Evolutionary conservation across 2,888 invertebrate species (phyloP), one percentile per base, ranked within the genome.

Genomic region (Drosophila meridiana): DNA sequence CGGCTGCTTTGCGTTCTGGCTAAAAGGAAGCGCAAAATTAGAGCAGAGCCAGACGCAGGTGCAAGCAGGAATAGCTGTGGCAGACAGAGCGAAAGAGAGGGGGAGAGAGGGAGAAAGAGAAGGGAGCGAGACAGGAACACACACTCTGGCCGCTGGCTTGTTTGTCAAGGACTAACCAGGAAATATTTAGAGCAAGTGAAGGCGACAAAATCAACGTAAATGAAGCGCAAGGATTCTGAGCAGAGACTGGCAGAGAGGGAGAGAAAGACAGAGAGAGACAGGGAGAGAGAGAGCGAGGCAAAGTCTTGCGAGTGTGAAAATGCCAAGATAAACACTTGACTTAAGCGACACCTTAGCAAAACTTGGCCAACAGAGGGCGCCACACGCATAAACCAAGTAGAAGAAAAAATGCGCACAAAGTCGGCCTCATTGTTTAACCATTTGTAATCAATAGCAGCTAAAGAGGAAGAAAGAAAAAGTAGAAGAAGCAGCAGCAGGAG

Each of bases 151-250:
- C 73, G 65, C 52, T 62, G 73, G 78, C 82, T 65, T 88, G 83
- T 83, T 83, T 82, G 86, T 76, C 80, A 84, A 84, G 82, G 72
- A 76, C 73, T 68, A 79, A 73, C 63, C 87, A 82, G 88, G 84
- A 85, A 87, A 85, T 79, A 84, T 84, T 87, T 87, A 81, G 84
- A 68, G 74, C 71, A 61, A 58, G 63, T 47, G 72, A 78, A 58
- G 68, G 76, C 83, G 88, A 85, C 83, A 88, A 86, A 87, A 83
- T 87, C 83, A 87, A 72, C 89, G 84, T 70, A 84, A 84, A 84
- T 84, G 83, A 78, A 89, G 82, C 87, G 79, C 69, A 89, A 89
- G 67, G 73, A 82, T 83, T 40, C 40, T 40, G 14, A 14, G 40
- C 2, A 40, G 40, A 14, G 40, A 40, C n/a, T 42, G 42, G n/a